These are phyloP conservation scores for Ectropis grisescens DNA, from an alignment of 1,140 invertebrate species.

Conservation along the genomic window DNA sequence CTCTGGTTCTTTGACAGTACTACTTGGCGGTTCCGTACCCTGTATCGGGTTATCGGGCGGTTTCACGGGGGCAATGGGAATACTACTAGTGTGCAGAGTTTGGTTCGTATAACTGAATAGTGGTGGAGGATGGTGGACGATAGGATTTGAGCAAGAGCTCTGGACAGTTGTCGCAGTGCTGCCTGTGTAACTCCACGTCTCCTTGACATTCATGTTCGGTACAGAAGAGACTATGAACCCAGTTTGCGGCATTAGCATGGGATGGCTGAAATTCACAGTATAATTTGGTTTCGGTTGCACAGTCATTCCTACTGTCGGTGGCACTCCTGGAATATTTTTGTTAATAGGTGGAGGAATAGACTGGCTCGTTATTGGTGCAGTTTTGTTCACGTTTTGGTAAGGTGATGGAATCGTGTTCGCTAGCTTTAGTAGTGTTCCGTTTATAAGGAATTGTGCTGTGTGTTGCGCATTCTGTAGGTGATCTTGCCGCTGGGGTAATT, in stretches of 20 bases:
- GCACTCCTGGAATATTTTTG: slow-evolving; percentile 46
- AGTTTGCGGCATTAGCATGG: slow-evolving; percentile 57
- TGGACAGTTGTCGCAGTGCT: slow-evolving; percentile 30
- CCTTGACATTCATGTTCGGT: slow-evolving; percentile 66
- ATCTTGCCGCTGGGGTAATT: slow-evolving; percentile 46
- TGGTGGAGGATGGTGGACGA: slow-evolving; percentile 43
- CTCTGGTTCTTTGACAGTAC: slow-evolving; percentile 55
- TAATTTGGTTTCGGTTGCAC: slow-evolving; percentile 60
- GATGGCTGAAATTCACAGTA: slow-evolving; percentile 57
- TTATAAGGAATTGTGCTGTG: slow-evolving; percentile 57
- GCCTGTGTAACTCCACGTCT: slow-evolving; percentile 60
- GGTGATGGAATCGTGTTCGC: slow-evolving; percentile 43
- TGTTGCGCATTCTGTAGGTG: slow-evolving; percentile 50
- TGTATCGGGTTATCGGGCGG: slow-evolving; percentile 63
- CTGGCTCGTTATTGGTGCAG: slow-evolving; percentile 38
- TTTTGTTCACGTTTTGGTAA: slow-evolving; percentile 44
- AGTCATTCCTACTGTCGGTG: slow-evolving; percentile 47
- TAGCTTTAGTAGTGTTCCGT: slow-evolving; percentile 63
- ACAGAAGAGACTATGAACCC: slow-evolving; percentile 66
- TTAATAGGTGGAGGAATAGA: slow-evolving; percentile 46
- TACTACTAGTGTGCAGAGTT: slow-evolving; percentile 54
- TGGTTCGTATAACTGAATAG: slow-evolving; percentile 41
- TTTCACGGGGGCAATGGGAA: slow-evolving; percentile 55
- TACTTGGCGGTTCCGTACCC: slow-evolving; percentile 56
- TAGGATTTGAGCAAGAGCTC: slow-evolving; percentile 26